These are phyloP conservation scores for Ailuropoda melanoleuca DNA, from an alignment of 2,113 vertebrate genomes.

Conservation along the genomic window DNA sequence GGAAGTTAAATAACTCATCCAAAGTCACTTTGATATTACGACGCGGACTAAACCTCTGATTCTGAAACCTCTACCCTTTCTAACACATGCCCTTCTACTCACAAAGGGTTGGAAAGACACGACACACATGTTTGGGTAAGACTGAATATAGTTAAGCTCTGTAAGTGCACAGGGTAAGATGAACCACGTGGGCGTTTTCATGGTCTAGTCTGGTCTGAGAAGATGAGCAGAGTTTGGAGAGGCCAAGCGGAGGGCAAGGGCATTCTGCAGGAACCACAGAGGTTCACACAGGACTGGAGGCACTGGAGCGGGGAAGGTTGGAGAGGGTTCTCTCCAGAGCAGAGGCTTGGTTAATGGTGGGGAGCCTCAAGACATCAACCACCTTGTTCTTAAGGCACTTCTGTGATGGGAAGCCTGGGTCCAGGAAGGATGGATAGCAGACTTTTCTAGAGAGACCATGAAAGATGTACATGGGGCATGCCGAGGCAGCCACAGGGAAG, in stretches of 20 bases:
- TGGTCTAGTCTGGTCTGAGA: neutral
- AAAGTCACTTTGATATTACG: neutral
- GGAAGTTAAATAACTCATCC: neutral
- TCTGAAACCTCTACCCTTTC: neutral
- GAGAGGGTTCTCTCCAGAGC: neutral
- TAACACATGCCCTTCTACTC: neutral
- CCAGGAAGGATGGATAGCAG: neutral
- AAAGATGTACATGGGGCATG: neutral
- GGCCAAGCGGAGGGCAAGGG: neutral
- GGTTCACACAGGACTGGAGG: neutral
- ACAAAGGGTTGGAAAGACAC: neutral
- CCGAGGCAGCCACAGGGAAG: fast-evolving
- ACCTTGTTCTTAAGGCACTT: neutral
- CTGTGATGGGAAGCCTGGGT: neutral
- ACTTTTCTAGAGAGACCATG: neutral
- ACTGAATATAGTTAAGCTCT: neutral
- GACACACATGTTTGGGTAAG: neutral
- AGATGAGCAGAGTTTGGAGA: neutral
- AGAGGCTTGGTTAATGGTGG: neutral
- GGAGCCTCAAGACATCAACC: neutral
- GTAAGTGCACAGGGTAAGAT: neutral
- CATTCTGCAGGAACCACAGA: neutral
- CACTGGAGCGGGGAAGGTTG: neutral
- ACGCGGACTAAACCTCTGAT: neutral
- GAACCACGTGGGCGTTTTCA: neutral